Base-by-base conservation (phyloP, 2,888 invertebrate genomes). In the Trachelus tabidus region DNA sequence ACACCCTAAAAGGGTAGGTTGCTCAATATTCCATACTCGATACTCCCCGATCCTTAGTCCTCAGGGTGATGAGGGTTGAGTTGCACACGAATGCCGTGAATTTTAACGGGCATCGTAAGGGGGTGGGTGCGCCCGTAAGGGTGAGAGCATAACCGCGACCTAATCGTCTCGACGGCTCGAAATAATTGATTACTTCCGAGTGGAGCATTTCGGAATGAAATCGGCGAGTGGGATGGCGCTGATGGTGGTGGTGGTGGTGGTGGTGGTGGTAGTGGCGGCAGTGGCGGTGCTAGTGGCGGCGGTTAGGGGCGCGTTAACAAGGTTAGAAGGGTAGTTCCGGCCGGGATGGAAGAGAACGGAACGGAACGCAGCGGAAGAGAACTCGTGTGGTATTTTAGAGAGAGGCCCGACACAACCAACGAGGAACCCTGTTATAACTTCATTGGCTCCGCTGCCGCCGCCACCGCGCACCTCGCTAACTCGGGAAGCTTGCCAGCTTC, bases 171-270 rank as follows among this genome's bases (percentile, higher is more conserved):
- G 75, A 37, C 78, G 79, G 76, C 78, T 80, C 80, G 83, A 83
- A 84, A 83, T 87, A 87, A 88, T 87, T 84, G 84, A 87, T 86
- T 85, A 86, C 83, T 86, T 87, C 84, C 84, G 81, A 79, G 78
- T 79, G 82, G 79, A 80, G 82, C 84, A 83, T 84, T 85, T 83
- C 83, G 84, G 84, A 85, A 86, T 84, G 83, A 87, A 85, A 88
- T 86, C 85, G 84, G 82, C 85, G 81, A 81, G 15, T 40, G 40
- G 40, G 15, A 15, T 15, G 40, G 40, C 40, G 40, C 40, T 40
- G 40, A 40, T 40, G 40, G 40, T 15, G 1, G 40, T 15, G 40
- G 15, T 4, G 40, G 40, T 6, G n/a, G 40, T 77, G 40, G 75
- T 31, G 73, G 69, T 30, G 69, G 35, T 3, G 35, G 35, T 11